Evolutionary conservation across 1,140 invertebrate genomes (phyloP).

Genomic region (Papilio machaon): DNA sequence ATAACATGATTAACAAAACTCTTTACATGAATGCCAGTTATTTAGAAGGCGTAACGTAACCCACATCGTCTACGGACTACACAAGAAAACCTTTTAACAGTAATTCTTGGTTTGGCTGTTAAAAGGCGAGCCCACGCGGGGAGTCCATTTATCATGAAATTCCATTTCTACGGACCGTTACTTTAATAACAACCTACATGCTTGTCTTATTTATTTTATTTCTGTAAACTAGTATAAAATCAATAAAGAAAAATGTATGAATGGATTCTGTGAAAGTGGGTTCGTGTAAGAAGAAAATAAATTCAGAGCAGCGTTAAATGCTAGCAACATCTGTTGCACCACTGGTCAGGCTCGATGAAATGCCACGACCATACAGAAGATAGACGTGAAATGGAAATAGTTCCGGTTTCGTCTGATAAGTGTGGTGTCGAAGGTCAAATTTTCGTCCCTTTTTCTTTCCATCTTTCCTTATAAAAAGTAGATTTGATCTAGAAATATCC

Average conservation of each 20-base stretch:
- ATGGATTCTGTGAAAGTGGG: no score
- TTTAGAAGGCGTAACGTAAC: not conserved
- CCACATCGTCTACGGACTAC: not conserved
- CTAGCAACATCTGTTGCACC: no score
- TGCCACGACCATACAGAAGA: no score
- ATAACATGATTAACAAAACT: not conserved
- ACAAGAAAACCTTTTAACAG: conserved; percentile 22
- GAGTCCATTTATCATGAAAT: conserved; percentile 3
- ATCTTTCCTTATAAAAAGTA: no score
- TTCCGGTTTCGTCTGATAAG: no score
- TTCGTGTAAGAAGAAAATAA: no score
- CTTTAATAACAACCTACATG: conserved; percentile 7
- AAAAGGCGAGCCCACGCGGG: conserved; percentile 6
- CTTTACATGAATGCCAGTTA: not conserved
- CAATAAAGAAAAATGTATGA: not conserved
- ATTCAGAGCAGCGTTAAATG: no score
- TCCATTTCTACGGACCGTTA: not conserved
- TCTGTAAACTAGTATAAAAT: not conserved
- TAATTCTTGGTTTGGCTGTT: conserved; percentile 12
- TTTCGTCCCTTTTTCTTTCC: no score
- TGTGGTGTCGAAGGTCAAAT: no score
- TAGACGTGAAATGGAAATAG: no score
- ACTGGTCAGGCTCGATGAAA: no score
- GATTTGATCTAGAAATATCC: no score
- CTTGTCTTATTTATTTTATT: not conserved